Conservation (phyloP, 1,140 invertebrate species). For the Drosophila oshimai region DNA sequence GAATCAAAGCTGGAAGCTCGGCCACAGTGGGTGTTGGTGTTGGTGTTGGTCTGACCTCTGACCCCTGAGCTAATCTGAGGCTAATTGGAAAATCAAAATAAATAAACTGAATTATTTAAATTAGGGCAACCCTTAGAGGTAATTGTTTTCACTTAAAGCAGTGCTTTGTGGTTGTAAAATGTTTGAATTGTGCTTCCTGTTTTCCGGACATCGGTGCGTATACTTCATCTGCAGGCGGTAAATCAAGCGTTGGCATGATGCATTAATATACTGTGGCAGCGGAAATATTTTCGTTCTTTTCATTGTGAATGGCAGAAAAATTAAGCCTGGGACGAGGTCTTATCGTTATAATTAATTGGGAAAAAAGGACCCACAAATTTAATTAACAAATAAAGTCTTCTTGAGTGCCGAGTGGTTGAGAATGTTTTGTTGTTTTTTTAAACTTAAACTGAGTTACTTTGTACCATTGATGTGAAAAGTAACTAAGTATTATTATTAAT, state of each 20-base stretch:
- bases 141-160: neutral
- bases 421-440: too few species aligned
- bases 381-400: too few species aligned
- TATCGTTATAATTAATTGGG: constrained; percentile 26
- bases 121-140: neutral
- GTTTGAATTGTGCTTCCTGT: constrained; percentile 1
- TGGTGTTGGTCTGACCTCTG: constrained; percentile 19
- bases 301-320: neutral
- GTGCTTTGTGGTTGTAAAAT: neutral
- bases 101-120: constrained; percentile 26
- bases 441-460: too few species aligned
- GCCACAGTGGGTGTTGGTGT: constrained; percentile 27
- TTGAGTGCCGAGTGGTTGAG: accelerated
- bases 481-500: too few species aligned
- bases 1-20: constrained; percentile 46
- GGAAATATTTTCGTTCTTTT: neutral
- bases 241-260: constrained; percentile 24
- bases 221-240: constrained; percentile 30
- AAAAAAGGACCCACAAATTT: neutral
- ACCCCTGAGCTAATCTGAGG: neutral
- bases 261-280: constrained; percentile 19
- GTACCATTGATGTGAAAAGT: too few species aligned
- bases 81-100: constrained; percentile 33
- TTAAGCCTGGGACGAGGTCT: neutral
- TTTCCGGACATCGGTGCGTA: constrained; percentile 6